Evolutionary conservation across 2,888 invertebrate genomes (phyloP).

Genomic region (Drosophila prolongata): DNA sequence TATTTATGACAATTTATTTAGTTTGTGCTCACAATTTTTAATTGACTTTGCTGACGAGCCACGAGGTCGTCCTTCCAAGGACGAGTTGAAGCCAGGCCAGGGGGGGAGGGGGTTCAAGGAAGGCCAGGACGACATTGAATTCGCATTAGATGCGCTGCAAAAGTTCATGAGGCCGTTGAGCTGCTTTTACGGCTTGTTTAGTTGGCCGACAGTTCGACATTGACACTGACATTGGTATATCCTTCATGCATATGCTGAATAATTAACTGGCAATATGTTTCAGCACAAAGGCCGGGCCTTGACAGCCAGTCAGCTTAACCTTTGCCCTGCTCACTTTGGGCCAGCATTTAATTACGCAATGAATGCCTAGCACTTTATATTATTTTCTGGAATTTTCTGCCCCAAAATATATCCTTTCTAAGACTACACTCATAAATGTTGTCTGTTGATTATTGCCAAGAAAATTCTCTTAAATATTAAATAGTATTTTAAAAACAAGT

Average conservation of each 20-base stretch:
- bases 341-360: conserved; percentile 44
- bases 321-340: conserved; percentile 26
- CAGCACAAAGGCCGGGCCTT: conserved; percentile 13
- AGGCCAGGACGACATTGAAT: conserved; percentile 62
- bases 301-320: conserved; percentile 32
- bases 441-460: background rate
- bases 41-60: conserved; percentile 58
- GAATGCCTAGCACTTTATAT: conserved; percentile 34
- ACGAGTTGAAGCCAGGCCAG: conserved; percentile 15
- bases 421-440: background rate
- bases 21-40: conserved; percentile 60
- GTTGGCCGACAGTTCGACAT: conserved; percentile 60
- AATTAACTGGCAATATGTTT: conserved; percentile 33
- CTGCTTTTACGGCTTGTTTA: conserved; percentile 56
- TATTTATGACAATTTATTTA: conserved; percentile 67
- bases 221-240: conserved; percentile 56
- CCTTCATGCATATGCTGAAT: conserved; percentile 40
- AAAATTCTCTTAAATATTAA: background rate
- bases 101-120: background rate
- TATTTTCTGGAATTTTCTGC: background rate
- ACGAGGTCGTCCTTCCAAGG: conserved; percentile 44
- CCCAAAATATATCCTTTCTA: background rate
- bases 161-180: conserved; percentile 68
- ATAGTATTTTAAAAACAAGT: background rate
- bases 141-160: conserved; percentile 70